Percentiles rank a stretch among this genome's conserved stretches.
Conservation (phyloP, 2,888 invertebrate species). For the Creontiades dilutus region DNA sequence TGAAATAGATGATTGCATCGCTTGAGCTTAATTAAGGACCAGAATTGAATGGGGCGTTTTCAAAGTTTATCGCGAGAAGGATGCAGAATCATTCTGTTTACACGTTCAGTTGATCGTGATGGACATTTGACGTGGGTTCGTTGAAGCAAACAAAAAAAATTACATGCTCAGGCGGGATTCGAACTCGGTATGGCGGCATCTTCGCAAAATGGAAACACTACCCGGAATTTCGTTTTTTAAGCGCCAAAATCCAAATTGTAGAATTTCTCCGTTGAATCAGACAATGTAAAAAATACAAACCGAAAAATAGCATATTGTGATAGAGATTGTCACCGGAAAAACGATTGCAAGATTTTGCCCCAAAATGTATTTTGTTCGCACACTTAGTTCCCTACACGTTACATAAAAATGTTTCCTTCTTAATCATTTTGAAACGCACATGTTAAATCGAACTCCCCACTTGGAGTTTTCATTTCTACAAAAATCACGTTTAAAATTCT, state of each 20-base stretch:
- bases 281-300: background rate
- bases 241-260: too few species aligned
- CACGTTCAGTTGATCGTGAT: too few species aligned
- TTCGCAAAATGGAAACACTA: too few species aligned
- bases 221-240: too few species aligned
- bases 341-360: conserved; percentile 58
- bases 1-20: background rate
- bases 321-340: conserved; percentile 61
- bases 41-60: conserved; percentile 37
- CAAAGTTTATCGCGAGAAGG: background rate
- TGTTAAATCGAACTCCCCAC: background rate
- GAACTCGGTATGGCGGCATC: too few species aligned
- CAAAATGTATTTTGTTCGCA: conserved; percentile 34
- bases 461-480: conserved; percentile 13
- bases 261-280: too few species aligned
- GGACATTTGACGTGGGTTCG: too few species aligned
- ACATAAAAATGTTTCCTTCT: background rate
- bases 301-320: background rate
- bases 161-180: too few species aligned
- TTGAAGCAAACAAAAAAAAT: too few species aligned
- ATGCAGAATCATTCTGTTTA: background rate
- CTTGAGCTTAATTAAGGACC: conserved; percentile 5
- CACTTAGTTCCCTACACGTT: conserved; percentile 14
- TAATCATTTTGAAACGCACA: conserved; percentile 3
- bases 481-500: conserved; percentile 55